Base-by-base conservation (phyloP, 2,888 invertebrate genomes). In the Ophion ventricosus region DNA sequence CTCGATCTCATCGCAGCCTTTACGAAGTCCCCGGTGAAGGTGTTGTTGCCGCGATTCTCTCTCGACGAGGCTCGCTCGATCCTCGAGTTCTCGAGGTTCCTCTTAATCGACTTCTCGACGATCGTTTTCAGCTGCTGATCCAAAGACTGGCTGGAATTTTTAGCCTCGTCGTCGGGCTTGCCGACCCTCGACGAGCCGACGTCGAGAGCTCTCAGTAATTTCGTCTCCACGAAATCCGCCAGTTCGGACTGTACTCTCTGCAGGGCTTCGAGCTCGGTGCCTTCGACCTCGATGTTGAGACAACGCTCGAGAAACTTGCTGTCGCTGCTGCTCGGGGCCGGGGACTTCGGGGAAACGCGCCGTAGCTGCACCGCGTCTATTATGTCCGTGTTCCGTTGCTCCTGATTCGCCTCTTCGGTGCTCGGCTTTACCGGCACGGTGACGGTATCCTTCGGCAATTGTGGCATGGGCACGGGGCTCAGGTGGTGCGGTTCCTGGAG, bases 261-360 rank as follows among this genome's bases (percentile, higher is more conserved):
- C 2, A 93, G 75, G 20, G 90, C 87, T 8, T 89, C 88, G 1
- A 91, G 78, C 59, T 93, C 92, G 4, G 90, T 89, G 0, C 92
- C 92, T 61, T 93, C 92, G 10, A 92, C 88, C 69, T 93, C 92
- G 49, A 93, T 92, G 43, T 92, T 93, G 17, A 93, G 79, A 80
- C 93, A 93, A 43, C 90, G 89, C 67, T 93, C 91, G 2, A 91
- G 35, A 23, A 83, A 86, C 70, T 88, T 90, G 56, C 87, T 89
- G 5, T 89, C 87, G 5, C 72, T 85, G 5, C 72, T 85, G 14
- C 76, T 56, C 2, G 73, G 72, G 1, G 74, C 61, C 1, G 70
- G 72, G 26, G 70, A 74, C 29, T 87, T 83, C 0, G 91, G 90
- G 35, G 88, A 86, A 25, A 92, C 87, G 56, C 91, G 88, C 40